These are phyloP conservation scores for Sphyrna mokarran DNA, from an alignment of 2,113 vertebrate genomes.

Conservation along the genomic window DNA sequence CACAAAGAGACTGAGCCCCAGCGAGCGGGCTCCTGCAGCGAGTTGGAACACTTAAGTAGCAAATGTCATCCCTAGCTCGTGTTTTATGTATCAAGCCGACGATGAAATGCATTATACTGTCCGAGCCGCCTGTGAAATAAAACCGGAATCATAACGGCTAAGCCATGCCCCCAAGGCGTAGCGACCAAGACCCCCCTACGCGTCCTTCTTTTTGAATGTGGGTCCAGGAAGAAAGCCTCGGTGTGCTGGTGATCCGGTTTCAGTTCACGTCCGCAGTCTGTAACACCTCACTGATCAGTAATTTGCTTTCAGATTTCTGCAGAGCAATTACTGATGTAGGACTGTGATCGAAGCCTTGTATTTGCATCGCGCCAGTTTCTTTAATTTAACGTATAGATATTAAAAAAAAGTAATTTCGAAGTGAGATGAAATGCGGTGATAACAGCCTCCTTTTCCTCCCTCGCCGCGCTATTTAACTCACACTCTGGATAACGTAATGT, in stretches of 20 bases:
- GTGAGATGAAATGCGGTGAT: constrained; percentile 50
- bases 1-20: not conserved
- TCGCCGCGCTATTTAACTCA: not conserved
- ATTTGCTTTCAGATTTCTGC: constrained; percentile 70
- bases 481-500: not conserved
- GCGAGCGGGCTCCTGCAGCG: not conserved
- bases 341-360: constrained; percentile 62
- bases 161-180: not conserved
- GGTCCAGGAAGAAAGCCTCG: not conserved
- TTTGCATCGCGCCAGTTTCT: constrained; percentile 46
- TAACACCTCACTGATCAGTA: constrained; percentile 73
- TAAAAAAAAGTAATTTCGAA: constrained; percentile 47
- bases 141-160: not conserved
- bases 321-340: constrained; percentile 71
- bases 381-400: constrained; percentile 54
- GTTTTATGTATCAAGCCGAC: not conserved
- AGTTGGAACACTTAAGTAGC: constrained; percentile 1
- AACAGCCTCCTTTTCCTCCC: constrained; percentile 40
- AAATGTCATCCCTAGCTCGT: not conserved
- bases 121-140: not conserved
- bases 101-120: not conserved
- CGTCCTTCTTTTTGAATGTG: not conserved
- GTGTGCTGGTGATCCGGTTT: constrained; percentile 47
- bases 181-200: not conserved
- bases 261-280: constrained; percentile 60